Evolutionary conservation across 2,113 vertebrate species (phyloP).

Genomic region (Microtus montanus): DNA sequence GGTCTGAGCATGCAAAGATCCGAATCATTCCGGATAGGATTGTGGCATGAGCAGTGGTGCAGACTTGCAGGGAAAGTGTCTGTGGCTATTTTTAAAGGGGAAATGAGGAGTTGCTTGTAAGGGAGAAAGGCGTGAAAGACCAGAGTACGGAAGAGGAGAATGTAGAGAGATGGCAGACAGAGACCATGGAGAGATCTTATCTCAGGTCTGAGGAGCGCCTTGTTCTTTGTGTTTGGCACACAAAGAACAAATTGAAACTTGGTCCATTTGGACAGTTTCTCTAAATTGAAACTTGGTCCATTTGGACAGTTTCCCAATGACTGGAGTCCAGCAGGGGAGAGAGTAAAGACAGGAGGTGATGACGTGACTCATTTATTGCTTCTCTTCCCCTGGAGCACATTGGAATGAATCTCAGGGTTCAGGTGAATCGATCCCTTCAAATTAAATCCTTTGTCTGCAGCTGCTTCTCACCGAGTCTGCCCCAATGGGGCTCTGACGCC

Average conservation of each 20-base stretch:
- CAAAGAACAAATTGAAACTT: constrained; percentile 61
- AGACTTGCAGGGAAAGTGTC: not conserved
- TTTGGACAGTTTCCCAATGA: constrained; percentile 47
- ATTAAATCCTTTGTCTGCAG: constrained; percentile 70
- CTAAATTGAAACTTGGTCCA: constrained; percentile 55
- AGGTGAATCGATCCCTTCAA: constrained; percentile 66
- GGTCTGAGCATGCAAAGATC: not conserved
- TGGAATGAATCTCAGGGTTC: constrained; percentile 64
- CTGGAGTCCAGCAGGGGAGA: constrained; percentile 15
- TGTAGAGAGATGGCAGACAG: accelerated
- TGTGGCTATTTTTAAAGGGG: not conserved
- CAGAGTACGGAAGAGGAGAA: accelerated
- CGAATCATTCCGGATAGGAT: not conserved
- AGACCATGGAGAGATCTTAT: not conserved
- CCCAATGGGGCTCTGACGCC: constrained; percentile 40
- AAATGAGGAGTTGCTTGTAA: not conserved
- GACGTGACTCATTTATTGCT: constrained; percentile 18
- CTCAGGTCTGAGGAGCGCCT: not conserved
- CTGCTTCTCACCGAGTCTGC: constrained; percentile 52
- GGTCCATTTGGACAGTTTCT: constrained; percentile 61
- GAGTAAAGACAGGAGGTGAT: not conserved
- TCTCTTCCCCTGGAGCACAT: constrained; percentile 60
- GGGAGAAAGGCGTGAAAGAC: accelerated
- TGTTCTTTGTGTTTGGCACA: constrained; percentile 29
- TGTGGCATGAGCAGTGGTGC: too few relatives aligned